Evolutionary conservation across 2,888 invertebrate genomes (phyloP), one percentile per base, ranked within the genome.

Genomic region (Sesamia inferens): DNA sequence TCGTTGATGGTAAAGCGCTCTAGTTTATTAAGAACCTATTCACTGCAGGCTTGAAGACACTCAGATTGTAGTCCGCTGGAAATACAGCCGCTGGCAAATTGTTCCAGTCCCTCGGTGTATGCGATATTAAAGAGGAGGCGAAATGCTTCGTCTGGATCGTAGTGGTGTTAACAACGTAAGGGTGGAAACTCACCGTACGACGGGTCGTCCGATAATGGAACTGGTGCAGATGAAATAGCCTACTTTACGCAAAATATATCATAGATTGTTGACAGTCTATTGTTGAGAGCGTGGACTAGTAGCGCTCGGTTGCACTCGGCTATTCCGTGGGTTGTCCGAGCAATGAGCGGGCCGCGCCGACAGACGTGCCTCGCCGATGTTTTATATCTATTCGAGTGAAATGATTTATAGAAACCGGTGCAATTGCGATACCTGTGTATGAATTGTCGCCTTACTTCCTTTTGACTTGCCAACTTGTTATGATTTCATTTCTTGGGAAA

Each of bases 371-470:
- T 62, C 67, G 68, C 73, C 84, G 76, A 85, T 92, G 92, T 92
- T 90, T 92, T 92, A 93, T 90, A 89, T 89, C 88, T 88, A 87
- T 89, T 87, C 85, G 90, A 90, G 90, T 89, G 86, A 85, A 85
- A 91, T 94, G 94, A 95, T 95, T 95, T 95, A 94, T 94, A 86
- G 78, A 81, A 88, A 88, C 88, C 89, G 87, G 87, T 87, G 90
- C 92, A 92, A 93, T 94, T 94, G 94, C 91, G 90, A 89, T 90
- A 89, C 91, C 92, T 92, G 92, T 92, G 88, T 88, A 88, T 90
- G 82, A 82, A 86, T 82, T 85, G 85, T 81, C 82, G 82, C 78
- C 74, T 81, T 74, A 78, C 76, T 85, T 86, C 82, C 82, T 79
- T 86, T 84, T 76, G 83, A 84, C 74, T 81, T 71, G 78, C 71